phyloP scores from a whole-genome alignment of 2,113 vertebrate genomes.

The Tautogolabrus adspersus region DNA sequence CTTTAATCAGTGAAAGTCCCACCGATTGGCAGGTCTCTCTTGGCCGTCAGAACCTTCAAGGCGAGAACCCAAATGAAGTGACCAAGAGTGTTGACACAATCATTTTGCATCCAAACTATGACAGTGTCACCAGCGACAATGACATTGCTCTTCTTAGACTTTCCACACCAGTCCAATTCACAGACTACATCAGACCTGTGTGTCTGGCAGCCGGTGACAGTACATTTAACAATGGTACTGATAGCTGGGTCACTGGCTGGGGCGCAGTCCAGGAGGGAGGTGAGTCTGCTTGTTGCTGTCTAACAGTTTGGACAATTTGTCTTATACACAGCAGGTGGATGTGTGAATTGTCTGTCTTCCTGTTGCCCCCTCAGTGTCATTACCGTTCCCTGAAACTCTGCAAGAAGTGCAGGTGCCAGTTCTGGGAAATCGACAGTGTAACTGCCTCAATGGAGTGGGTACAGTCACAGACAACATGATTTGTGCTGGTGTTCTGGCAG shows the following conservation, averaged over 20 bases:
- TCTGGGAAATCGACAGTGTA: slow-evolving; percentile 70
- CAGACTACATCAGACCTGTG: slow-evolving; percentile 80
- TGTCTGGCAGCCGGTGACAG: slow-evolving; percentile 82
- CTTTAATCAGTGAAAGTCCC: too few relatives aligned
- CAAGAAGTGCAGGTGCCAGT: slow-evolving; percentile 75
- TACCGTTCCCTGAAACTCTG: slow-evolving; percentile 56
- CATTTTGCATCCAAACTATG: slow-evolving; percentile 72
- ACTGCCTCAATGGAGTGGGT: slow-evolving; percentile 53
- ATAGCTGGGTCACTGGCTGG: slow-evolving; percentile 87
- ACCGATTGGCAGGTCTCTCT: slow-evolving; percentile 31
- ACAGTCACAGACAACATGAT: slow-evolving; percentile 83
- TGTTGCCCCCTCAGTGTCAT: slow-evolving; percentile 23
- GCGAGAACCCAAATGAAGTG: slow-evolving; percentile 33
- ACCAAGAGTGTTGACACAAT: slow-evolving; percentile 27
- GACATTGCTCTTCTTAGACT: slow-evolving; percentile 85
- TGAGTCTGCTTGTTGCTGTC: slow-evolving; percentile 37
- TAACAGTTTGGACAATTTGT: slow-evolving; percentile 48
- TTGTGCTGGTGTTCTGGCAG: slow-evolving; percentile 81
- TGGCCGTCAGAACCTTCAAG: slow-evolving; percentile 50
- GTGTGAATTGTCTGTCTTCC: slow-evolving; percentile 31
- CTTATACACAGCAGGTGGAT: slow-evolving; percentile 67
- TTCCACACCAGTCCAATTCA: slow-evolving; percentile 67
- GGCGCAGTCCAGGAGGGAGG: slow-evolving; percentile 81
- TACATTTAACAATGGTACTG: slow-evolving; percentile 77
- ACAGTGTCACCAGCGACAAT: slow-evolving; percentile 51